Conservation (phyloP, 2,797 vertebrate genomes). For the Pachyuromys duprasi region DNA sequence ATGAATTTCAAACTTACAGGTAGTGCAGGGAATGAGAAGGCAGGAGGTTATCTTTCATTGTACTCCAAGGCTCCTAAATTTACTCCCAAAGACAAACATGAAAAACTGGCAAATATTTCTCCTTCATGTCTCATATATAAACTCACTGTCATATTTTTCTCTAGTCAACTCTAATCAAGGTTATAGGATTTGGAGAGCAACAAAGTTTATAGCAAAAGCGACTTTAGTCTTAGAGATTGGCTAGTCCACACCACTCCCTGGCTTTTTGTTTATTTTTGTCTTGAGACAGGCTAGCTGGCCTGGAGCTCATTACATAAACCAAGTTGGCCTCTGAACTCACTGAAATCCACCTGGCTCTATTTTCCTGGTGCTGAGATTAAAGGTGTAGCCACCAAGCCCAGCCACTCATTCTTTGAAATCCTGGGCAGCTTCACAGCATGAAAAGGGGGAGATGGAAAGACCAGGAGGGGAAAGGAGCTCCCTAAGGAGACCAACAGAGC, state of each 20-base stretch:
- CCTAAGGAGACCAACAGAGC: no score
- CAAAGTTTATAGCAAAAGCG: background rate
- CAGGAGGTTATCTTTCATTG: background rate
- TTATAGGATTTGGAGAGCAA: background rate
- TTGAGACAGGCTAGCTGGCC: background rate
- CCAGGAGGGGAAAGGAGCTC: no score
- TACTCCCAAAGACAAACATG: background rate
- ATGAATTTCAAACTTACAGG: background rate
- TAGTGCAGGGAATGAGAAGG: background rate
- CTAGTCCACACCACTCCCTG: background rate
- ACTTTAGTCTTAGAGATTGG: background rate
- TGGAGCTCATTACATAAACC: background rate
- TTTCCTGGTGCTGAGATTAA: background rate
- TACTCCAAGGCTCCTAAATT: background rate
- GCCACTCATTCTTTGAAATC: background rate
- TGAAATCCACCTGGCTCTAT: background rate
- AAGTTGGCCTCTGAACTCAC: background rate
- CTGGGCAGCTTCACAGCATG: background rate
- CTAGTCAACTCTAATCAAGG: slow-evolving; percentile 29
- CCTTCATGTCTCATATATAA: slow-evolving; percentile 14
- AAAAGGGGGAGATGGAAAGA: no score
- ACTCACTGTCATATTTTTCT: background rate
- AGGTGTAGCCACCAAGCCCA: background rate
- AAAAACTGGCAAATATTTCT: slow-evolving; percentile 17
- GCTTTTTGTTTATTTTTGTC: background rate